phyloP scores from a whole-genome alignment of 2,888 invertebrate species.

The Galeopsomyia nigrocyanea region DNA sequence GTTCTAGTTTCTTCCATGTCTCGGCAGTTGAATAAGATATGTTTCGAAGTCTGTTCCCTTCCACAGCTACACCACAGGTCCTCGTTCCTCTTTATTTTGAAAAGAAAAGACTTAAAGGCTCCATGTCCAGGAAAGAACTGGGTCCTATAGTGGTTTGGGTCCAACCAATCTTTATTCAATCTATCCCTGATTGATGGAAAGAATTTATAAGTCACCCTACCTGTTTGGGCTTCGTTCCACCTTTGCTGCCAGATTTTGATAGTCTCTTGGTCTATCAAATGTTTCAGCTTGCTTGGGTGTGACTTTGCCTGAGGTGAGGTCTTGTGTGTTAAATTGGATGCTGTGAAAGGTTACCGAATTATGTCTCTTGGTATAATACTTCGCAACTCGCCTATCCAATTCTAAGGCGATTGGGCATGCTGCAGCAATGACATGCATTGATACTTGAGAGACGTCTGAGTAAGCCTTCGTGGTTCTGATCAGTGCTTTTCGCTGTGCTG shows the following conservation, averaged over 20 bases:
- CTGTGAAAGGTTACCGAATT: no score
- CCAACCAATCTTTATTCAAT: constrained; percentile 12
- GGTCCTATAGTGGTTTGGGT: constrained; percentile 11
- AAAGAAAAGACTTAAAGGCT: constrained; percentile 7
- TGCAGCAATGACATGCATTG: neutral
- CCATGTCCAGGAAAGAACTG: constrained; percentile 34
- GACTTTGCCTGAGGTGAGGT: no score
- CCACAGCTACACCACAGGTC: neutral
- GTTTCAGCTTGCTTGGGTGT: no score
- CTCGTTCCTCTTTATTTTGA: neutral
- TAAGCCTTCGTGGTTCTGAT: constrained; percentile 3
- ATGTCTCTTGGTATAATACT: neutral
- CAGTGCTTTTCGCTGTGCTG: neutral
- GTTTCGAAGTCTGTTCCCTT: neutral
- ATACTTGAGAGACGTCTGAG: neutral
- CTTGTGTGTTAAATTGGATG: no score
- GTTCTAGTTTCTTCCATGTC: neutral
- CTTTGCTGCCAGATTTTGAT: constrained; percentile 24
- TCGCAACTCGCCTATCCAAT: neutral
- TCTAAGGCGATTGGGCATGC: neutral
- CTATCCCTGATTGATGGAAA: constrained; percentile 2
- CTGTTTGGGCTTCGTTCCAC: constrained; percentile 3
- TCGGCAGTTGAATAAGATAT: neutral
- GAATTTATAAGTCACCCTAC: constrained; percentile 13
- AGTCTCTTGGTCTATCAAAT: no score